Evolutionary conservation across 1,140 invertebrate species (phyloP), one percentile per base, ranked within the genome.

Genomic region (Meteorus sp.): DNA sequence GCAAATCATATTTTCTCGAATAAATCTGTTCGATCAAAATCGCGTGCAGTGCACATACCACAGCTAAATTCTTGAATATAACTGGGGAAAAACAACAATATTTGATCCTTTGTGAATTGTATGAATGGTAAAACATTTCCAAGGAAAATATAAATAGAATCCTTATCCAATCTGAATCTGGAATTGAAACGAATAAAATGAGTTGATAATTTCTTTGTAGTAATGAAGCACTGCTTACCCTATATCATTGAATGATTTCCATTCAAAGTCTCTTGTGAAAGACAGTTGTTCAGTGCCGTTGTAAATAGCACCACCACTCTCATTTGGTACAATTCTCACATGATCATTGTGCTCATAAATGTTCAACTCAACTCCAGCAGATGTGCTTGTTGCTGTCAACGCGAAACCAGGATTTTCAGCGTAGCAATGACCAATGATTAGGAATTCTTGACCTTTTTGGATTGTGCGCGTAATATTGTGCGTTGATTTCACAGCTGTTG

Each of bases 61-160:
- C 78, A 80, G 1, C 71, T 67, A 50, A 74, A 77, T 66, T 79
- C 77, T 59, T 75, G 64, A 44, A 77, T 65, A 54, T 76, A 77
- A 55, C 72, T 79, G 3, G 78, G 74, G 55, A 77, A 80, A 53
- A 78, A 75, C 6, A 80, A 13, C 44, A 80, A 62, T 41, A 78
- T 47, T 61, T 80, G 76, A 50, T 79, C 70, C 55, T 72, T 66
- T 5, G 75, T 78, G 69, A 74, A 77, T 29, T 78, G 76, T 52
- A 78, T 59, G 22, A 73, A 79, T 29, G 78, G 53, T 19, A 75
- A 62, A 52, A 64, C 68, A 55, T 77, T 73, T 13, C 68, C 60
- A 43, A 77, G 51, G 43, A 78, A 59, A 25, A 79, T 23, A 54
- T 78, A 72, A n/a, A 77, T 66, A 5, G 69, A 67, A 11, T 67